Evolutionary conservation across 2,797 vertebrate genomes (phyloP).

Genomic region (Acridotheres tristis): DNA sequence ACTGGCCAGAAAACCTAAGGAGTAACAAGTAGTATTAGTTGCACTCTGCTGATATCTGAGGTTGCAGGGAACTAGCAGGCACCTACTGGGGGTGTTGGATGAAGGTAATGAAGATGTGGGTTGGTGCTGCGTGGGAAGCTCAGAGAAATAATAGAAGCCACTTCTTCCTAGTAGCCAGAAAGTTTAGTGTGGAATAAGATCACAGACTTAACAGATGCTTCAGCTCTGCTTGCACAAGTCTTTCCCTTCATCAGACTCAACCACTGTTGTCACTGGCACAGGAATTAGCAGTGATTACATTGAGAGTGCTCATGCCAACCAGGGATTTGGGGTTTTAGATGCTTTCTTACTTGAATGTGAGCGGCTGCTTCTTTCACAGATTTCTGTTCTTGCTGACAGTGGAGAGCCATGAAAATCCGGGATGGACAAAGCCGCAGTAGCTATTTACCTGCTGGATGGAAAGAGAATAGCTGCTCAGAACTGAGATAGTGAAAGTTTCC

Average conservation of each 20-base stretch:
- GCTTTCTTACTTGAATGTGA: neutral
- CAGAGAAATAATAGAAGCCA: neutral
- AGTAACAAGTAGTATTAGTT: neutral
- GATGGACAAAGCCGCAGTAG: neutral
- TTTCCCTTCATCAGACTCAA: neutral
- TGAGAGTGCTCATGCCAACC: neutral
- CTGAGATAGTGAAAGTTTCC: neutral
- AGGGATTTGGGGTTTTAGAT: neutral
- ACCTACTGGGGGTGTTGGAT: neutral
- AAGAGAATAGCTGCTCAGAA: neutral
- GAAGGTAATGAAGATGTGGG: neutral
- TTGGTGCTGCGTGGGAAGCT: neutral
- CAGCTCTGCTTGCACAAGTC: neutral
- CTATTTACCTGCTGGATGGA: neutral
- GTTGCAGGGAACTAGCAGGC: neutral
- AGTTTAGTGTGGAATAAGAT: slow-evolving; percentile 24
- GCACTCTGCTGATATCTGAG: neutral
- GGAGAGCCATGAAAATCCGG: neutral
- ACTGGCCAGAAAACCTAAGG: neutral
- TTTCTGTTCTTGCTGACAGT: neutral
- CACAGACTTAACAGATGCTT: slow-evolving; percentile 7
- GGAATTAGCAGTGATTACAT: neutral
- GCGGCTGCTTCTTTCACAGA: neutral
- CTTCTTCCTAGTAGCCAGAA: slow-evolving; percentile 10
- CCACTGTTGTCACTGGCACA: neutral